phyloP scores from a whole-genome alignment of 2,113 vertebrate species.

The Nanorana parkeri region DNA sequence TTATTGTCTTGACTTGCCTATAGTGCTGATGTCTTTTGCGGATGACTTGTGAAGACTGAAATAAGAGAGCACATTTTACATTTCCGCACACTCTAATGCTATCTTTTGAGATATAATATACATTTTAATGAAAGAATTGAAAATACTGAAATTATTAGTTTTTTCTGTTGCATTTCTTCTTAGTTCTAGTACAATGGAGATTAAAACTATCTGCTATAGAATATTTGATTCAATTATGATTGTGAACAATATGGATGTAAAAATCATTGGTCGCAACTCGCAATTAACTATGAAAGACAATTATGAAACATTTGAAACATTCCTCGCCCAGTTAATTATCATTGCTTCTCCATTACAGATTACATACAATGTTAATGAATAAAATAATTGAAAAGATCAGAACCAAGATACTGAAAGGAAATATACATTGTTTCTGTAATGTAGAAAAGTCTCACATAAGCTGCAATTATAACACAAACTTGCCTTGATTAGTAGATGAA shows the following conservation, averaged over 20 bases:
- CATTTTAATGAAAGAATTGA: neutral
- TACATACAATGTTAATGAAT: conserved; percentile 27
- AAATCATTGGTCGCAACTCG: conserved; percentile 1
- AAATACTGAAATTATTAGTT: neutral
- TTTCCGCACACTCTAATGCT: too few species aligned
- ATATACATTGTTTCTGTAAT: conserved; percentile 1
- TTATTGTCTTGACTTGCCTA: too few species aligned
- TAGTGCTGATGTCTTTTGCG: too few species aligned
- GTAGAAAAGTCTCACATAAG: too few species aligned
- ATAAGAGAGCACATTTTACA: too few species aligned
- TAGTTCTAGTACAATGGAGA: neutral
- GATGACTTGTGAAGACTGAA: too few species aligned
- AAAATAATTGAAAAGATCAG: conserved; percentile 28
- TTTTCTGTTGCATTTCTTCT: neutral
- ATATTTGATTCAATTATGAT: conserved; percentile 28
- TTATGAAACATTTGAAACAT: conserved; percentile 23
- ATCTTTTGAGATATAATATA: too few species aligned
- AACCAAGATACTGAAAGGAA: neutral
- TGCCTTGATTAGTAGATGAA: too few species aligned
- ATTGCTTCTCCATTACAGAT: conserved; percentile 32
- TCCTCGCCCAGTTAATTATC: conserved; percentile 13
- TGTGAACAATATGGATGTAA: conserved; percentile 3
- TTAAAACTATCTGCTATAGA: neutral
- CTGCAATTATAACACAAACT: too few species aligned
- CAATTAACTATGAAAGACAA: conserved; percentile 30